Conservation (phyloP, 2,797 vertebrate genomes). For the Amblyopsis hoosieri region DNA sequence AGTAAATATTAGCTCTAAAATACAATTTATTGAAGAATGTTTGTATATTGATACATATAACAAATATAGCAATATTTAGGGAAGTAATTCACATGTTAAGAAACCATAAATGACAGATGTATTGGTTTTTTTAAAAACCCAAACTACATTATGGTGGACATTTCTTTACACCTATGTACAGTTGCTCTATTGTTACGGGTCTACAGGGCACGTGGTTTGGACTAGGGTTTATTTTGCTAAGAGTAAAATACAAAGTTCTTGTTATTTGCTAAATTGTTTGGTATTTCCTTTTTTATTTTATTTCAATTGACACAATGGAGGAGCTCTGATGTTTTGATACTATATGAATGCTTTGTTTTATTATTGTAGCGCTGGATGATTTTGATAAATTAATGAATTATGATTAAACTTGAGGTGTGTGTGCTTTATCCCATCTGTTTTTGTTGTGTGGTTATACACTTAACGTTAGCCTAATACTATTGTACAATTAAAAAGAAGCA, state of each 20-base stretch:
- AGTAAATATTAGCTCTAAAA: background rate
- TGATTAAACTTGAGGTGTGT: slow-evolving; percentile 43
- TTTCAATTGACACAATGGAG: slow-evolving; percentile 1
- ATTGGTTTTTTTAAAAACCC: too few relatives aligned
- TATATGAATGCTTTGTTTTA: slow-evolving; percentile 29
- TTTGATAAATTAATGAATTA: slow-evolving; percentile 27
- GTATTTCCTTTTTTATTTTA: background rate
- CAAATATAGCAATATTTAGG: too few relatives aligned
- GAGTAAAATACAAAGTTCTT: background rate
- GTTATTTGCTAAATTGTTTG: slow-evolving; percentile 43
- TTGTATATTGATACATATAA: too few relatives aligned
- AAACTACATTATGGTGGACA: too few relatives aligned
- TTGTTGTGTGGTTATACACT: background rate
- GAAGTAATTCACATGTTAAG: too few relatives aligned
- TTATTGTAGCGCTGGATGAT: slow-evolving; percentile 29
- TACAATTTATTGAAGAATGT: too few relatives aligned
- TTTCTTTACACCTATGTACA: too few relatives aligned
- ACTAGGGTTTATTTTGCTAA: slow-evolving; percentile 20
- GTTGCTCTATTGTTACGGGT: too few relatives aligned
- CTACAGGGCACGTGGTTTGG: background rate
- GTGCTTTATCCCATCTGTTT: slow-evolving; percentile 7
- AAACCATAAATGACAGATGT: too few relatives aligned
- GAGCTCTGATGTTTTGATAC: slow-evolving; percentile 43
- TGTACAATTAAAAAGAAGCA: too few relatives aligned
- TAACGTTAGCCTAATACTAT: too few relatives aligned